Conservation (phyloP, 2,113 vertebrate species). For the Nibea coibor region DNA sequence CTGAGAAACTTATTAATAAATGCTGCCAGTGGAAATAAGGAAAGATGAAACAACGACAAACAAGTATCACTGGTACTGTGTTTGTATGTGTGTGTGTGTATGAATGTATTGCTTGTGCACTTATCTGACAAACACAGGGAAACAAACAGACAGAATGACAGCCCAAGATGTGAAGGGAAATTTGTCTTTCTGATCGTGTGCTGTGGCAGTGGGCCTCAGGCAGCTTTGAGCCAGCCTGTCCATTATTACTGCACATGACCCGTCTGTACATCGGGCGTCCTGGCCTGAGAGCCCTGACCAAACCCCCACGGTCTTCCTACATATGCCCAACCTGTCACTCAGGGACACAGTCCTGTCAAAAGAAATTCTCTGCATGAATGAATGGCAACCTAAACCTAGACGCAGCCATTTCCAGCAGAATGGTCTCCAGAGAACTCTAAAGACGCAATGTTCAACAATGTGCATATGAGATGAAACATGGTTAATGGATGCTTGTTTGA, state of each 20-base stretch:
- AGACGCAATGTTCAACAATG: too few species aligned
- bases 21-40: background rate
- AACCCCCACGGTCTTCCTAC: slow-evolving; percentile 41
- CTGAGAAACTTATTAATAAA: background rate
- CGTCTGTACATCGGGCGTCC: slow-evolving; percentile 38
- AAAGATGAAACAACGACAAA: background rate
- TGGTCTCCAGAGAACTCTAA: background rate
- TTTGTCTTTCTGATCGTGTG: slow-evolving; percentile 50
- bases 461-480: background rate
- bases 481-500: background rate
- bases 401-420: slow-evolving; percentile 1
- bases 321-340: slow-evolving; percentile 68
- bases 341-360: slow-evolving; percentile 64
- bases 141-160: slow-evolving; percentile 56
- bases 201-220: slow-evolving; percentile 60
- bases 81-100: slow-evolving; percentile 3
- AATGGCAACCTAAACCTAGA: slow-evolving; percentile 28
- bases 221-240: slow-evolving; percentile 34
- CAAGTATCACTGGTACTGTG: background rate
- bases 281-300: slow-evolving; percentile 49
- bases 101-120: slow-evolving; percentile 26
- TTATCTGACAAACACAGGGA: slow-evolving; percentile 36
- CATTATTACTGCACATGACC: slow-evolving; percentile 65
- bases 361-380: slow-evolving; percentile 48
- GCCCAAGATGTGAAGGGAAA: slow-evolving; percentile 50